Evolutionary conservation across 2,113 vertebrate species (phyloP).

Genomic region (Craseonycteris thonglongyai): DNA sequence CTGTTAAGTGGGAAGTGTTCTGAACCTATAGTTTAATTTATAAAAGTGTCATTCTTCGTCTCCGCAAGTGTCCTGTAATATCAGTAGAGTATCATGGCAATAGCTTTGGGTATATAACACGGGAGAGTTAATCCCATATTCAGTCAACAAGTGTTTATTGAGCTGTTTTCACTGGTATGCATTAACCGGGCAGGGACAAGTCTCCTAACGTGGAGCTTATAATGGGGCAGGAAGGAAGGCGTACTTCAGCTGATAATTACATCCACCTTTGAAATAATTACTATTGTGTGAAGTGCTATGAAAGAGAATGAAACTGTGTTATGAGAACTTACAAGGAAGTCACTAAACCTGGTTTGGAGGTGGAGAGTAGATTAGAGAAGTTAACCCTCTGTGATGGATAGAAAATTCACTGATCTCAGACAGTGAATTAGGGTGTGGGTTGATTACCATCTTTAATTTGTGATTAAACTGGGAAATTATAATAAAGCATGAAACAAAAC

Average conservation of each 20-base stretch:
- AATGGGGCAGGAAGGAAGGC: background rate
- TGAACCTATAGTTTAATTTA: background rate
- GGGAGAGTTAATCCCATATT: background rate
- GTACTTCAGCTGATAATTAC: background rate
- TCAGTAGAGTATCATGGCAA: background rate
- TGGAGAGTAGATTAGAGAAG: background rate
- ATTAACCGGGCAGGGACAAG: background rate
- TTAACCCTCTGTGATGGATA: background rate
- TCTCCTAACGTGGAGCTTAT: background rate
- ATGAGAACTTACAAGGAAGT: background rate
- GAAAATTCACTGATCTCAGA: constrained; percentile 28
- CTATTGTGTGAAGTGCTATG: background rate
- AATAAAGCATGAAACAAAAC: constrained; percentile 22
- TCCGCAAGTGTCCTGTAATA: background rate
- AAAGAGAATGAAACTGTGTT: background rate
- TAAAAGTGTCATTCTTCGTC: background rate
- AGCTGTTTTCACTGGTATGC: background rate
- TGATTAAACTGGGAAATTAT: constrained; percentile 45
- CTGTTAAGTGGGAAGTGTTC: background rate
- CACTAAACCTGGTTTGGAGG: background rate
- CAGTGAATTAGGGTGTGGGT: background rate
- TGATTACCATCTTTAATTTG: constrained; percentile 33
- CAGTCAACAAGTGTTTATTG: background rate
- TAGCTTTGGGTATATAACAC: background rate
- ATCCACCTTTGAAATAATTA: background rate